Evolutionary conservation across 2,113 vertebrate genomes (phyloP), one percentile per base, ranked within the genome.

Genomic region (Pomatostomus ruficeps): DNA sequence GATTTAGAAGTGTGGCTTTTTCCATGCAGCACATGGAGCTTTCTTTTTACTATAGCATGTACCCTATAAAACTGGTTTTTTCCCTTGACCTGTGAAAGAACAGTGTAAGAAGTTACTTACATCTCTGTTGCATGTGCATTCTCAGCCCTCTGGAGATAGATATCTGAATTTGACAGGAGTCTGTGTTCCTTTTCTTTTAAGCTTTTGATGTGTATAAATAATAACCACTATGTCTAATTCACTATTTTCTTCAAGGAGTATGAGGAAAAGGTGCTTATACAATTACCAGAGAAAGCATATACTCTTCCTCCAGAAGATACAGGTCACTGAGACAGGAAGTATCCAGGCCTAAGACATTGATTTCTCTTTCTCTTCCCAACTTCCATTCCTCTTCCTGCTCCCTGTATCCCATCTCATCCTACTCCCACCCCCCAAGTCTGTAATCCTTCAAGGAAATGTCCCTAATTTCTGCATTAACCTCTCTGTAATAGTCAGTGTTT

Each of bases 371-470:
- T 78, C 26, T 81, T 81, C 61, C 29, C 5, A 4, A 61, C 17
- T 77, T 58, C 51, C 48, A 12, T 74, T 84, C 36, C 3, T 48
- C 21, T 49, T 82, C n/a, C 28, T 73, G n/a, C 42, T 70, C 40
- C 33, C 35, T 43, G 5, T 38, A 18, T 55, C 46, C n/a, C 20
- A 29, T 61, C 61, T 73, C 0, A 0, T 67, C 11, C 59, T 7
- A 5, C 15, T 20, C 18, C 22, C 14, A 31, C 6, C 11, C 7
- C 1, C 3, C 6, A 25, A 7, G 8, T 28, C 36, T 80, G 13
- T 54, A 71, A 81, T 55, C 46, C 35, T 40, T 42, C 43, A 51
- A 43, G 38, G 17, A 87, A 75, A 49, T 10, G 20, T 25, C 22
- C 57, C 19, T 36, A 13, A 74, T 75, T 93, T 89, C 61, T 93